Evolutionary conservation across 2,797 vertebrate genomes (phyloP).

Genomic region (Argya squamiceps): DNA sequence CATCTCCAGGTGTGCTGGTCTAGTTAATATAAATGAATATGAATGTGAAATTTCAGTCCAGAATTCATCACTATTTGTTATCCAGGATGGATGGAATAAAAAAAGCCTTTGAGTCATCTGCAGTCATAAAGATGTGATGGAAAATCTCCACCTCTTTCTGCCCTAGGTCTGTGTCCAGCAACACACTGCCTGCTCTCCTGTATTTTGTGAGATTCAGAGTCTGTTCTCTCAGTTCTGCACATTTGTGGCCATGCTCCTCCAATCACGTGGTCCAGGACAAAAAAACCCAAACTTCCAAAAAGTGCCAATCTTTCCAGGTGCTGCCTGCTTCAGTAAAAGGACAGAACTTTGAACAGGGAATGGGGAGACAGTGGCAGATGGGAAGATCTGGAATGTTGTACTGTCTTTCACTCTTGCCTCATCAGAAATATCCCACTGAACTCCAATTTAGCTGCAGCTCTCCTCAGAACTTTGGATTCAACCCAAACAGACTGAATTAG

Average conservation of each 20-base stretch:
- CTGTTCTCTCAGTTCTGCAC: not conserved
- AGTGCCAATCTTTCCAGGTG: not conserved
- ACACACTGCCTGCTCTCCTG: not conserved
- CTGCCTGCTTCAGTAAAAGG: not conserved
- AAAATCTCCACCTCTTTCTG: not conserved
- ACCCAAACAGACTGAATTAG: constrained; percentile 14
- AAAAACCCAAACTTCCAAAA: not conserved
- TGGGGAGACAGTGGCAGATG: not conserved
- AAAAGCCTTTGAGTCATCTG: not conserved
- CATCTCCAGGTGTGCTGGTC: not conserved
- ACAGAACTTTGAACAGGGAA: not conserved
- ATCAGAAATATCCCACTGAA: not conserved
- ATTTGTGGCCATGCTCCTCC: not conserved
- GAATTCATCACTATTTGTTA: not conserved
- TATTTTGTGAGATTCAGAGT: not conserved
- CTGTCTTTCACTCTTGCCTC: not conserved
- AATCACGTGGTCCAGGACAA: not conserved
- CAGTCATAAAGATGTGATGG: not conserved
- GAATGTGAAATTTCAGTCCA: not conserved
- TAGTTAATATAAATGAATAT: not conserved
- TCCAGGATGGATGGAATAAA: not conserved
- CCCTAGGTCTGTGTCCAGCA: not conserved
- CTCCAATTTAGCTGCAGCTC: not conserved
- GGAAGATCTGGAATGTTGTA: not conserved
- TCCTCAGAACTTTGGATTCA: constrained; percentile 13